phyloP scores from a whole-genome alignment of 2,888 invertebrate genomes.

The Glyphotaelius pellucidus region DNA sequence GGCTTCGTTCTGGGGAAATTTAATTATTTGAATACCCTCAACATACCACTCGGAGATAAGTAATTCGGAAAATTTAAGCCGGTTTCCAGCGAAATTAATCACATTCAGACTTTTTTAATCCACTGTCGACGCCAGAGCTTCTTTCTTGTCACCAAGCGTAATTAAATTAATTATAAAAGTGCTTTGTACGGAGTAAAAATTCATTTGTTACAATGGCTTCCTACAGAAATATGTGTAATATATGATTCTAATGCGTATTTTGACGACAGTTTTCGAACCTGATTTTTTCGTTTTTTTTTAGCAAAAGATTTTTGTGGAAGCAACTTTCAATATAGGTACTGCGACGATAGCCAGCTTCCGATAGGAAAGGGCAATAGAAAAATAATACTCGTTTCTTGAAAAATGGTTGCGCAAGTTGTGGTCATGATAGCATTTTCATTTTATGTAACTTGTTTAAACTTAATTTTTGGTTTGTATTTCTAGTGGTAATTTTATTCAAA shows the following conservation, averaged over 20 bases:
- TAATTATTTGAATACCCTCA: neutral
- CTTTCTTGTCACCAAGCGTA: neutral
- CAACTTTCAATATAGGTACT: neutral
- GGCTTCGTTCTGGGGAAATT: neutral
- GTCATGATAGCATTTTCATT: too few species aligned
- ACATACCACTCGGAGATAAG: neutral
- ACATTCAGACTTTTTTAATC: neutral
- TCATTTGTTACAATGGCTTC: neutral
- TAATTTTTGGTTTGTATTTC: neutral
- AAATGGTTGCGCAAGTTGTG: too few species aligned
- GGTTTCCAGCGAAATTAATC: neutral
- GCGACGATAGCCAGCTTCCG: neutral
- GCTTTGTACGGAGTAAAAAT: neutral
- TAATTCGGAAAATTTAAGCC: neutral
- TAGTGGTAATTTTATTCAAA: neutral
- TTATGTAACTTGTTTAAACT: neutral
- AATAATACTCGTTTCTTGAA: neutral
- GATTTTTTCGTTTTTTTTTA: neutral
- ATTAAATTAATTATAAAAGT: neutral
- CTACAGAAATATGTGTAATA: neutral
- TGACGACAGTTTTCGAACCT: neutral
- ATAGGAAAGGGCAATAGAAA: too few species aligned
- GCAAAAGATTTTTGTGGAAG: neutral
- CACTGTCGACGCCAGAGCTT: neutral
- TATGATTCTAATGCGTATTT: neutral